A percentile compares a stretch with the other conserved stretches of the same genome.
phyloP scores from a whole-genome alignment of 2,113 vertebrate genomes.

The Panthera tigris region DNA sequence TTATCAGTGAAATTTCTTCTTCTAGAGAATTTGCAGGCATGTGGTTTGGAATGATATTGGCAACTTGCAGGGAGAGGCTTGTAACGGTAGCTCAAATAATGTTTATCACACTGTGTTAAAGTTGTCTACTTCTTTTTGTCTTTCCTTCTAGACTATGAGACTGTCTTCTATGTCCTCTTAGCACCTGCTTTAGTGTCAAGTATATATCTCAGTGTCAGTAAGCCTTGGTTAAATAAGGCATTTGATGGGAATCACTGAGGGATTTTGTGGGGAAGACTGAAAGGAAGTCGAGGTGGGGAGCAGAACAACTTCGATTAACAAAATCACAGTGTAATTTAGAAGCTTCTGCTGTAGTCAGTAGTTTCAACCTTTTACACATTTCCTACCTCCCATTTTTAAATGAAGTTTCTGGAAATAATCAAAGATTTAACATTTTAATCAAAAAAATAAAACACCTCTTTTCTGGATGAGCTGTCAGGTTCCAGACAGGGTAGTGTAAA shows the following conservation, averaged over 20 bases:
- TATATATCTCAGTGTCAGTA: not conserved
- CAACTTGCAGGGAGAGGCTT: not conserved
- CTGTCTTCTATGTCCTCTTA: not conserved
- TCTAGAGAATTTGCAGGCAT: conserved; percentile 40
- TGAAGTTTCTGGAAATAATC: conserved; percentile 33
- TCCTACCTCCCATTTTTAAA: conserved; percentile 34
- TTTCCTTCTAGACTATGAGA: not conserved
- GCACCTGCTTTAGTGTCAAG: not conserved
- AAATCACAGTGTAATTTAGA: not conserved
- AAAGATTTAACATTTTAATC: conserved; percentile 3
- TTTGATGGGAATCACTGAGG: not conserved
- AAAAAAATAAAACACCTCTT: not conserved
- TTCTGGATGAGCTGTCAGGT: not conserved
- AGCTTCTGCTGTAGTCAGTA: not conserved
- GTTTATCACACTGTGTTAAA: not conserved
- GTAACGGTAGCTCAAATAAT: conserved; percentile 14
- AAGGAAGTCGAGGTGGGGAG: conserved; percentile 39
- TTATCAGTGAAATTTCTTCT: conserved; percentile 42
- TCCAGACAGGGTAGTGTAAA: not conserved
- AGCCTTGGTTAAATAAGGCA: conserved; percentile 34
- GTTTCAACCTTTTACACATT: not conserved
- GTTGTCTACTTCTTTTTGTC: not conserved
- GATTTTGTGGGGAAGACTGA: not conserved
- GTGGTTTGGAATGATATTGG: conserved; percentile 15
- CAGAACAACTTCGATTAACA: conserved; percentile 19